phyloP scores from a whole-genome alignment of 2,888 invertebrate genomes.

The Diarsia rubi region DNA sequence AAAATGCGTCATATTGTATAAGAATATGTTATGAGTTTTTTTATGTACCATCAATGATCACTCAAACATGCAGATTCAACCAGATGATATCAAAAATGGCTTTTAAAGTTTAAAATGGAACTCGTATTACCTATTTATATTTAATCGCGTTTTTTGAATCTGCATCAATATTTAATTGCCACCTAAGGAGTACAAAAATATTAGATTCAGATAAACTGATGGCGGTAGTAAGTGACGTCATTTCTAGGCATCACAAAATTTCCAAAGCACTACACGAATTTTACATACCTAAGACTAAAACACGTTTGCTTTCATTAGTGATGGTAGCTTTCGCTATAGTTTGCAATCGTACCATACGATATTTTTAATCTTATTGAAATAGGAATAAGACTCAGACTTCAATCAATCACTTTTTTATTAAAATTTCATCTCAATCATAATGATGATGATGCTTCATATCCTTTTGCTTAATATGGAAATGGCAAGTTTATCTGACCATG shows the following conservation, averaged over 20 bases:
- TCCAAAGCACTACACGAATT: constrained; percentile 49
- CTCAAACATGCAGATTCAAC: constrained; percentile 9
- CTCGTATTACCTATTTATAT: constrained; percentile 2
- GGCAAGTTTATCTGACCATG: constrained; percentile 36
- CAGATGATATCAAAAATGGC: not conserved
- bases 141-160: not conserved
- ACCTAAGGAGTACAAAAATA: not conserved
- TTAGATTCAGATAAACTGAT: not conserved
- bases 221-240: constrained; percentile 7
- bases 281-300: constrained; percentile 58
- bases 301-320: constrained; percentile 69
- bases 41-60: not conserved
- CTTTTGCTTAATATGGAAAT: constrained; percentile 56
- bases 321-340: constrained; percentile 65
- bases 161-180: not conserved
- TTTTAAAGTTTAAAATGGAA: constrained; percentile 19
- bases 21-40: not conserved
- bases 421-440: constrained; percentile 50
- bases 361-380: constrained; percentile 61
- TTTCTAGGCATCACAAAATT: constrained; percentile 13
- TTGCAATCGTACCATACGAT: constrained; percentile 41
- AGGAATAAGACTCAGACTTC: constrained; percentile 63
- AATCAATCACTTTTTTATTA: constrained; percentile 57
- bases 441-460: constrained; percentile 58
- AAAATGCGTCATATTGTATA: constrained; percentile 12